phyloP scores from a whole-genome alignment of 2,797 vertebrate species.

The Dromococcyx pavoninus region DNA sequence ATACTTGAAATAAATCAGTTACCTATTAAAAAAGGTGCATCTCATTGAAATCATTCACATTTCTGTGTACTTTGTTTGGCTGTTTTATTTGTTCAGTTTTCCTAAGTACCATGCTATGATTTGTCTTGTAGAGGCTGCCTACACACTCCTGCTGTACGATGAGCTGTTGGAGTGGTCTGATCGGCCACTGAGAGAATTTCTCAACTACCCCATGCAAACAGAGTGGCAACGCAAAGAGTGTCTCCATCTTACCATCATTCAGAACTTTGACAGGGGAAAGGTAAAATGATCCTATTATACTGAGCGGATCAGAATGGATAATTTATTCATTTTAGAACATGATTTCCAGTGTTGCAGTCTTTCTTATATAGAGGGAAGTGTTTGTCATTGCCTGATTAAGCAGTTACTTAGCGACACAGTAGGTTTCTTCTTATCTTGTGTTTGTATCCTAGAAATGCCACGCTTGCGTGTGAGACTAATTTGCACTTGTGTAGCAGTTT shows the following conservation, averaged over 20 bases:
- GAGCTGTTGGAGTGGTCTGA: conserved; percentile 97
- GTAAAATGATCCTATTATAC: conserved; percentile 69
- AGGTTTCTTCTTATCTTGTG: not conserved
- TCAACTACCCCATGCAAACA: conserved; percentile 97
- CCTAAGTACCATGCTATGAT: not conserved
- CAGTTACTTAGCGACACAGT: not conserved
- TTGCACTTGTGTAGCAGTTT: not conserved
- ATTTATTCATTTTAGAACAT: not conserved
- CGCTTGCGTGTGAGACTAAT: not conserved
- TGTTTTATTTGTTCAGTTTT: not conserved
- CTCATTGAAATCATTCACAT: not conserved
- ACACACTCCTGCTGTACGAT: conserved; percentile 93
- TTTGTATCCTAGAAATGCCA: not conserved
- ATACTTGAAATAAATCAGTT: not conserved
- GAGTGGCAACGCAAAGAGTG: conserved; percentile 99
- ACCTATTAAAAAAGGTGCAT: not conserved
- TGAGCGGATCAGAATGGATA: not conserved
- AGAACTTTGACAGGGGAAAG: conserved; percentile 98
- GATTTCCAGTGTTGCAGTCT: not conserved
- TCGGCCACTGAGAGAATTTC: conserved; percentile 91
- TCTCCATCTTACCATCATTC: conserved; percentile 94
- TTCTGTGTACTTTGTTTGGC: not conserved
- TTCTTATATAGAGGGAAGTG: not conserved
- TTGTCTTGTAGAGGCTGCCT: conserved; percentile 87
- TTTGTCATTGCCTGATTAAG: not conserved